These are phyloP conservation scores for Antedon mediterranea DNA, from an alignment of 53 echinoderm and acorn worm species.

Conservation along the genomic window DNA sequence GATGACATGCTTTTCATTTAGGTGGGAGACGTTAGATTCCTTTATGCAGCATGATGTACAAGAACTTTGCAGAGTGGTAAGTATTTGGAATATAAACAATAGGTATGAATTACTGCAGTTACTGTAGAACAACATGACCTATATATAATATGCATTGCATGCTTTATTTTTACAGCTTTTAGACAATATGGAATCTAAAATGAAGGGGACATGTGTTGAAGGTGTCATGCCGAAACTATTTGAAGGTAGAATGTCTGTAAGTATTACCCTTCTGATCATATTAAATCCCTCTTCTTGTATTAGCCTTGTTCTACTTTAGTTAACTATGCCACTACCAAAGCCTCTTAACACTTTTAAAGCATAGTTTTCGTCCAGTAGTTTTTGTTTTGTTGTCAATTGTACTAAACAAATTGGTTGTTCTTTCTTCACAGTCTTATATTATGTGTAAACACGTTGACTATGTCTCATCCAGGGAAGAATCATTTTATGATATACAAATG, in stretches of 20 bases:
- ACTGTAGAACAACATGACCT: no score
- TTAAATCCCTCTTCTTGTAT: no score
- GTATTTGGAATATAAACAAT: not conserved
- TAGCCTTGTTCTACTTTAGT: no score
- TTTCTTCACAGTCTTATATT: conserved; percentile 83
- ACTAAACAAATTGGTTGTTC: no score
- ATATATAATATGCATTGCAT: not conserved
- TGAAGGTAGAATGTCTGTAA: conserved; percentile 99
- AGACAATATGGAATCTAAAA: conserved; percentile 97
- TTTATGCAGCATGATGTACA: conserved; percentile 99
- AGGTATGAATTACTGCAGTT: not conserved
- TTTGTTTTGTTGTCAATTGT: no score
- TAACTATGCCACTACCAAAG: no score
- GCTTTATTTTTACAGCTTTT: conserved; percentile 43
- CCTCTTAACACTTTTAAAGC: no score
- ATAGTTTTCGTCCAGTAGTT: no score
- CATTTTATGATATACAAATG: conserved; percentile 92
- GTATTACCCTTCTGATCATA: conserved; percentile 18
- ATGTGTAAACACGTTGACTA: conserved; percentile 92
- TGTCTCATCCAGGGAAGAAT: conserved; percentile 76
- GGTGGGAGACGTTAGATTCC: conserved; percentile 97
- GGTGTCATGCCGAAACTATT: conserved; percentile 89
- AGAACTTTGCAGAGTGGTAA: conserved; percentile 94
- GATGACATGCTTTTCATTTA: no score
- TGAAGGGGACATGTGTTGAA: conserved; percentile 91